Percentiles rank a stretch among this genome's conserved stretches.
Evolutionary conservation across 2,888 invertebrate genomes (phyloP).

Genomic region (Dasypogon diadema): DNA sequence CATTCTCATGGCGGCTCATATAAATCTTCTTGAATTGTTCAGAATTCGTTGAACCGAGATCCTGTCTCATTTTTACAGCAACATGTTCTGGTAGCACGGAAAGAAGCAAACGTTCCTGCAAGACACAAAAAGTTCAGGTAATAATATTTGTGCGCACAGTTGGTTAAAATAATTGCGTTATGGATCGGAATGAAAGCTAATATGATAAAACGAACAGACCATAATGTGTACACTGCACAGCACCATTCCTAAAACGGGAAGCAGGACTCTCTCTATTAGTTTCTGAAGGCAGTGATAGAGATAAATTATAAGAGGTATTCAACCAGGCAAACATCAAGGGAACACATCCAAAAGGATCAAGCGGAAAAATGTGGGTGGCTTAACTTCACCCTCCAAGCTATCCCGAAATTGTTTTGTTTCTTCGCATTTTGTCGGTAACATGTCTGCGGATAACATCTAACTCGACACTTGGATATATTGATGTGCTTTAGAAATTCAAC

Average conservation of each 20-base stretch:
- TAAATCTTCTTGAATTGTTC: constrained; percentile 96
- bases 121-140: constrained; percentile 59
- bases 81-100: constrained; percentile 97
- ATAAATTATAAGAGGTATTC: constrained; percentile 14
- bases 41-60: constrained; percentile 90
- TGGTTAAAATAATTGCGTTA: background rate
- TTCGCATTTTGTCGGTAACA: background rate
- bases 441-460: background rate
- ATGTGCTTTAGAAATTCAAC: background rate
- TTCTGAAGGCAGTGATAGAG: background rate
- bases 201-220: too few relatives aligned
- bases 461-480: background rate
- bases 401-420: constrained; percentile 12
- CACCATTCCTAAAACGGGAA: too few relatives aligned
- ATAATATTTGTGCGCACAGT: background rate
- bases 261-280: background rate
- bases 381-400: background rate
- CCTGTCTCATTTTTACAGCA: constrained; percentile 95
- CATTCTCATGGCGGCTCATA: constrained; percentile 97
- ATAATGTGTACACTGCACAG: too few relatives aligned
- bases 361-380: constrained; percentile 8
- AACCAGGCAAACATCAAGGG: background rate
- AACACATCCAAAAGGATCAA: background rate
- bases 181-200: too few relatives aligned
- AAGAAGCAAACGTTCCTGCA: constrained; percentile 88